Evolutionary conservation across 2,888 invertebrate species (phyloP).

Genomic region (Napeogenes sylphis): DNA sequence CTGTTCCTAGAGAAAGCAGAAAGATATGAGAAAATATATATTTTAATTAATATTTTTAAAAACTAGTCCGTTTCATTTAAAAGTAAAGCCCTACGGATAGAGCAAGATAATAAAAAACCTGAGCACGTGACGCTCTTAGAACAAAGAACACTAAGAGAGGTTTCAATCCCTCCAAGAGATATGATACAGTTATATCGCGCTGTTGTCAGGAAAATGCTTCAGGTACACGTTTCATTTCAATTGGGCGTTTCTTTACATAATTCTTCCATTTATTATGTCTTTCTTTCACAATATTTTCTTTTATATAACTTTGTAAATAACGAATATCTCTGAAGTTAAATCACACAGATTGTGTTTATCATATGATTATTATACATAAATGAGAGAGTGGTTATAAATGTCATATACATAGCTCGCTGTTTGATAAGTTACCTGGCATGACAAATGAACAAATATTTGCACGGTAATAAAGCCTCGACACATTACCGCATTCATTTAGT

Average conservation of each 20-base stretch:
- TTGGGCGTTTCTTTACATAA: slow-evolving; percentile 12
- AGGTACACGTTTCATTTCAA: slow-evolving; percentile 21
- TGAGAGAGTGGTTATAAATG: not conserved
- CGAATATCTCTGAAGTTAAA: not conserved
- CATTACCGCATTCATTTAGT: slow-evolving; percentile 47
- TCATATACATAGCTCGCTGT: slow-evolving; percentile 30
- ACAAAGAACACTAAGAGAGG: slow-evolving; percentile 56
- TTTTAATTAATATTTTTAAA: no score
- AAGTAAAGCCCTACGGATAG: slow-evolving; percentile 45
- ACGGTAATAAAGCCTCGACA: slow-evolving; percentile 55
- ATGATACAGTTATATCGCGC: slow-evolving; percentile 28
- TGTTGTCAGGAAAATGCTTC: slow-evolving; percentile 25
- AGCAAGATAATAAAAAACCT: slow-evolving; percentile 62
- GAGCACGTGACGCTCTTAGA: slow-evolving; percentile 62
- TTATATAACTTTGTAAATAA: not conserved
- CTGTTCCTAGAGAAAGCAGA: no score
- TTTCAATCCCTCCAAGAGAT: slow-evolving; percentile 41
- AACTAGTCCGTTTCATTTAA: slow-evolving; percentile 44
- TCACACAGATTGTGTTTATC: no score
- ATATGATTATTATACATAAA: not conserved
- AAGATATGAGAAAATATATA: no score
- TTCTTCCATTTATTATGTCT: not conserved
- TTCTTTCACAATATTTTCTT: not conserved
- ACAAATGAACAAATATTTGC: slow-evolving; percentile 64
- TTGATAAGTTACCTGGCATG: slow-evolving; percentile 41